Evolutionary conservation across 2,797 vertebrate species (phyloP), one percentile per base, ranked within the genome.

Genomic region (Neostethus bicornis): DNA sequence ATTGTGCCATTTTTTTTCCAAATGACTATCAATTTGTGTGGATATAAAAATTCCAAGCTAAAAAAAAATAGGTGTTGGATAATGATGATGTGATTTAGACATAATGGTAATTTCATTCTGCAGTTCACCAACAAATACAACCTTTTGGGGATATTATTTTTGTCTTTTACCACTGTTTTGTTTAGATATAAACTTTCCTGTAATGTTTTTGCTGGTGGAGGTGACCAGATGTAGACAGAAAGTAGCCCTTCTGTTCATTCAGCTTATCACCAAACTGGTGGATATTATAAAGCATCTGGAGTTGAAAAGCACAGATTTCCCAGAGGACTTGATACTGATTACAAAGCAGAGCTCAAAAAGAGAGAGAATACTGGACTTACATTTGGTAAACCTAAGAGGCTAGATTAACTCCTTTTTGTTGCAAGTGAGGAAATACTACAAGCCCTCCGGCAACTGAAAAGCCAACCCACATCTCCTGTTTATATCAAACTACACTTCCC

Each of bases 221-320:
- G 45, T 23, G 12, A 1, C n/a, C 41, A 39, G 32, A 21, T 46
- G 47, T 43, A 43, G 38, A 19, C 16, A 16, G 11, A 19, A 2
- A 26, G n/a, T 4, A 26, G 8, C 7, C 23, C 45, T 5, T 38
- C 12, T 20, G 8, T n/a, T 8, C 29, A 26, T 23, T 37, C 10
- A 31, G 24, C 13, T 12, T 20, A 37, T 21, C 17, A 56, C 28
- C 23, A 53, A 51, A 51, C 12, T 19, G 2, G 5, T 42, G 16
- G 52, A 46, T 43, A 55, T n/a, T 41, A 34, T 20, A 20, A 11
- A 60, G 17, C 16, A 6, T 55, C 64, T 63, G 39, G 35, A 21
- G 56, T 38, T 46, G 7, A 61, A 35, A 52, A 17, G 3, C 4
- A 13, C 9, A 50, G 19, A 14, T 38, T 29, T 54, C 19, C 20